phyloP scores from a whole-genome alignment of 1,140 invertebrate genomes.

The Ylistrum balloti region DNA sequence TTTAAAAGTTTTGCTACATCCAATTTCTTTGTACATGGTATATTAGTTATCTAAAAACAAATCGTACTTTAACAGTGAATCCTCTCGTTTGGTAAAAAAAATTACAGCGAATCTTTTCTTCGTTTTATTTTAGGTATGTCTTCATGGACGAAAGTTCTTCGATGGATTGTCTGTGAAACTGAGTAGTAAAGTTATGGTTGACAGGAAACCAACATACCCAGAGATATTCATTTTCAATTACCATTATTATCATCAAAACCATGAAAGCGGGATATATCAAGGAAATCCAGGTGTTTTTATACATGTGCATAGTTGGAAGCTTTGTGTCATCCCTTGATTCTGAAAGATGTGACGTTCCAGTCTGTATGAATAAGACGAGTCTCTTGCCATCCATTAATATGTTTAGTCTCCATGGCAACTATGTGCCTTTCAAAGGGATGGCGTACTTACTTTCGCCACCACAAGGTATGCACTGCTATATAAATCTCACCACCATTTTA shows the following conservation, averaged over 20 bases:
- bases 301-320: background rate
- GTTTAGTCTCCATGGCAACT: constrained; percentile 49
- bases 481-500: constrained; percentile 30
- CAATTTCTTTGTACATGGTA: too few relatives aligned
- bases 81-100: too few relatives aligned
- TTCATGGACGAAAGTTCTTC: background rate
- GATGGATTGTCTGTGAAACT: background rate
- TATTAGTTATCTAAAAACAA: too few relatives aligned
- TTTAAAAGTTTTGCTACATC: too few relatives aligned
- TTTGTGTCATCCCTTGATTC: background rate
- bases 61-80: too few relatives aligned
- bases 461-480: background rate
- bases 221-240: background rate
- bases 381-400: constrained; percentile 43
- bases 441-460: background rate
- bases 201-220: background rate
- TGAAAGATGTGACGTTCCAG: background rate
- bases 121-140: background rate
- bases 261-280: background rate
- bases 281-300: background rate
- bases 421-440: constrained; percentile 22
- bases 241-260: background rate
- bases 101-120: too few relatives aligned
- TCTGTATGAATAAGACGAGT: background rate
- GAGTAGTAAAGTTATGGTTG: background rate